Evolutionary conservation across 2,888 invertebrate species (phyloP).

Genomic region (Onthophagus sagittarius): DNA sequence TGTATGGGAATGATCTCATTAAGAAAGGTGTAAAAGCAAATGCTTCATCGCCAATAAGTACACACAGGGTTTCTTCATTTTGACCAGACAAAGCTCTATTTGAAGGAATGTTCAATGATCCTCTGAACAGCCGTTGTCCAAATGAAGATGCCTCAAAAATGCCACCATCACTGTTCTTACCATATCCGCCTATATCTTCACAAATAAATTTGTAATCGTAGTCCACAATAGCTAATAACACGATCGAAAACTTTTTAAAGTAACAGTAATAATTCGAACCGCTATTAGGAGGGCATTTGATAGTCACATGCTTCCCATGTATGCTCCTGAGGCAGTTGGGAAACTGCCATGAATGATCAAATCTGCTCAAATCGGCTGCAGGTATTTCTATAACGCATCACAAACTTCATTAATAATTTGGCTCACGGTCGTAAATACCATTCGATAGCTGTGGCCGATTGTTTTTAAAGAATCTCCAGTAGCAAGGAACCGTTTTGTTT

Average conservation of each 20-base stretch:
- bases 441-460: slow-evolving; percentile 27
- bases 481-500: slow-evolving; percentile 26
- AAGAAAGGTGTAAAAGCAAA: slow-evolving; percentile 26
- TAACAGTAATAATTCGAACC: slow-evolving; percentile 26
- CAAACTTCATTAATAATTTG: slow-evolving; percentile 28
- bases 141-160: slow-evolving; percentile 23
- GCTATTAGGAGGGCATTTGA: slow-evolving; percentile 25
- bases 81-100: too few relatives aligned
- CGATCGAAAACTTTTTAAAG: slow-evolving; percentile 23
- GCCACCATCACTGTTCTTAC: slow-evolving; percentile 28
- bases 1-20: too few relatives aligned
- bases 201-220: slow-evolving; percentile 27
- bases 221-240: slow-evolving; percentile 24
- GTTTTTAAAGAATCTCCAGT: slow-evolving; percentile 29
- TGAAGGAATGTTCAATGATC: too few relatives aligned
- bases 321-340: slow-evolving; percentile 28
- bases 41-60: slow-evolving; percentile 21
- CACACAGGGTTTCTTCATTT: too few relatives aligned
- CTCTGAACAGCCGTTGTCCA: too few relatives aligned
- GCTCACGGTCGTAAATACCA: slow-evolving; percentile 29
- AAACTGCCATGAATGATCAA: slow-evolving; percentile 29
- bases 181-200: slow-evolving; percentile 28
- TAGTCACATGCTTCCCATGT: slow-evolving; percentile 26
- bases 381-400: slow-evolving; percentile 24
- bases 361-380: slow-evolving; percentile 22